Conservation (phyloP, 2,888 invertebrate genomes). For the Teleogryllus oceanicus region DNA sequence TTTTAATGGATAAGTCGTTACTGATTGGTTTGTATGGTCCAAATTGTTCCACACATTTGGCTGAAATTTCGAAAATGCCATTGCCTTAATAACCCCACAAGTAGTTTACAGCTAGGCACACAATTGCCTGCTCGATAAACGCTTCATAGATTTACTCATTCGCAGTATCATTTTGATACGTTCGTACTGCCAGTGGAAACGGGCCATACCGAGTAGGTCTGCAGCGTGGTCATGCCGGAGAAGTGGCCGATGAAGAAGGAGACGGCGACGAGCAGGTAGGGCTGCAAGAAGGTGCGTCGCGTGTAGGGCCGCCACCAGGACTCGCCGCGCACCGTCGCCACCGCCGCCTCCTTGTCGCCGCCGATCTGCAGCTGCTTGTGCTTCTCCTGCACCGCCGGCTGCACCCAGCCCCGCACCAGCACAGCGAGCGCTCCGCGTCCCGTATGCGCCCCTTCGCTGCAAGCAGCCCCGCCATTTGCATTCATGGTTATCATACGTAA, state of each 20-base stretch:
- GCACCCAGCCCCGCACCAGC: conserved; percentile 69
- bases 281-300: conserved; percentile 59
- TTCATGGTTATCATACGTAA: not conserved
- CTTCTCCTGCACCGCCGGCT: conserved; percentile 46
- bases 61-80: no score
- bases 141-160: no score
- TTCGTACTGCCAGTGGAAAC: no score
- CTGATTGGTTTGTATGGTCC: no score
- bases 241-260: conserved; percentile 72
- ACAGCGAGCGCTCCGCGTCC: conserved; percentile 49
- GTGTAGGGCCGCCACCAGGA: conserved; percentile 36
- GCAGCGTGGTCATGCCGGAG: conserved; percentile 69
- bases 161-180: no score
- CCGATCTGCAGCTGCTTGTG: not conserved
- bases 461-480: not conserved
- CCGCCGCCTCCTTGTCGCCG: not conserved
- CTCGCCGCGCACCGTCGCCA: not conserved
- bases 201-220: conserved; percentile 45
- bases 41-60: no score
- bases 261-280: conserved; percentile 62
- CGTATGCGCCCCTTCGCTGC: conserved; percentile 33
- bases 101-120: no score
- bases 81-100: no score
- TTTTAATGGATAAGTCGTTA: no score
- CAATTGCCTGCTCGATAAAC: no score